Evolutionary conservation across 2,888 invertebrate species (phyloP), one percentile per base, ranked within the genome.

Genomic region (Meghimatium bilineatum): DNA sequence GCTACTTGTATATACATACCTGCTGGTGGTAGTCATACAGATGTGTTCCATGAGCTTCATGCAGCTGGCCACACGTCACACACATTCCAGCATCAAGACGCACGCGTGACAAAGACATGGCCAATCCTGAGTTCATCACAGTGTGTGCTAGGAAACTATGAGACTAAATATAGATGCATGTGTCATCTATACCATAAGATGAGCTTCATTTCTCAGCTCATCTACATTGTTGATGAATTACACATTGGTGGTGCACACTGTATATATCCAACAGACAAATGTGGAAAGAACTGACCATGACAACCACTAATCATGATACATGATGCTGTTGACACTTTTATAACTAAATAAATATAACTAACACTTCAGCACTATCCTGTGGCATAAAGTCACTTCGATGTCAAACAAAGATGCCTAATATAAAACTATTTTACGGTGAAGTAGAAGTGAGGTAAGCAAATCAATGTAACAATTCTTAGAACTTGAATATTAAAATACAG

Each of bases 11-110:
- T 32, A 20, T 60, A n/a, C 26, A 6, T 44, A 84, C 94, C 74
- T 94, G 91, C 82, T 92, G 92, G 85, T 91, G 91, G 88, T 94
- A 94, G 90, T 94, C 94, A 86, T 94, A 94, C 76, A 94, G 89
- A 88, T 94, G 94, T 34, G 93, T 91, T 26, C 90, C 91, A 63
- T 89, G 88, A 6, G 89, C 87, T 80, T 91, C 92, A 83, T 93
- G 93, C 36, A 91, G 89, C 88, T 93, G 93, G 10, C 92, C 93
- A 87, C 93, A 93, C 63, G 88, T 89, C 20, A 87, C 87, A 82
- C 93, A 93, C 75, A 92, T 89, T 12, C 89, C 87, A 1, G 90
- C 88, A 66, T 90, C 90, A 78, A 85, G 89, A 86, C 86, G 87
- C 86, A 76, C 87, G 87, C 67, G 88, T 85, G 82, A 88, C 87